Base-by-base conservation (phyloP, 2,888 invertebrate species). In the Nomada fabriciana region DNA sequence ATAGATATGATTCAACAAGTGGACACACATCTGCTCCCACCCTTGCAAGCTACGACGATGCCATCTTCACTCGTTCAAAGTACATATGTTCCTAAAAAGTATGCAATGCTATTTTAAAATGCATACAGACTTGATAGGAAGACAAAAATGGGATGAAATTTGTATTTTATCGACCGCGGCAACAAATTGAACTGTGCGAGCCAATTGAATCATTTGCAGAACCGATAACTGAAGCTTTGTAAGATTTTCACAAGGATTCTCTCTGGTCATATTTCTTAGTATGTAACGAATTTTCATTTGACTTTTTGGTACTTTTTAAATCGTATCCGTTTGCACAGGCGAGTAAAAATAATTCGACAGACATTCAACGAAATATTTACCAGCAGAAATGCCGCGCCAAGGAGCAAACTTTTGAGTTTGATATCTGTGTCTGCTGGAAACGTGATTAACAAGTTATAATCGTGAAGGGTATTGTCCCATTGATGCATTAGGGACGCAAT, bases 301-400 rank as follows among this genome's bases (percentile, higher is more conserved):
- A 36, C 36, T 36, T 36, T 36, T 36, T 7, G 7, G 7, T 36
- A 36, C 36, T 36, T 36, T 36, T 36, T 36, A 7, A 7, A 9
- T 36, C 7, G 36, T 36, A 36, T 7, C 36, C 36, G 36, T 36
- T 36, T 36, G 20, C 5, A 15, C 20, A 53, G 36, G 20, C n/a
- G 7, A 53, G 20, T 9, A n/a, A 20, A n/a, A n/a, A 18, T 53
- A 20, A 53, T 2, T 53, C 11, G 7, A 53, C n/a, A 18, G 5
- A 20, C 20, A n/a, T 52, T 9, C 18, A 11, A 25, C 20, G 13
- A 15, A 29, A 23, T 65, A 92, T 94, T 94, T 95, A 98, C 98
- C 96, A 98, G 94, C 77, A 98, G 94, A 94, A 98, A 98, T 0
- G 97, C 96, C 64, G 97, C 96, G 7, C 97, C 98, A 42, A 98